Base-by-base conservation (phyloP, 1,140 invertebrate species). In the Ridgeia piscesae region DNA sequence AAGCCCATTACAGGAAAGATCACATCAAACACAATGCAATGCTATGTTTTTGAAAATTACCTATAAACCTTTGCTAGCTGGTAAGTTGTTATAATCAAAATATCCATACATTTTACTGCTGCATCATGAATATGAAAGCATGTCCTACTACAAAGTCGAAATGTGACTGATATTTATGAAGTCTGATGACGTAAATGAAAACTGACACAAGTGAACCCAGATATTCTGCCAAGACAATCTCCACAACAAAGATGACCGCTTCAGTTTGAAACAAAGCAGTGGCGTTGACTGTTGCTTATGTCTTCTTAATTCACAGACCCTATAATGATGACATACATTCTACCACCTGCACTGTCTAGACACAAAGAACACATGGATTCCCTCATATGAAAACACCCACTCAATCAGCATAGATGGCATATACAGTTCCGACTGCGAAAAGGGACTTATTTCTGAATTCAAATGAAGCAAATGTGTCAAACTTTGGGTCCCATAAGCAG, bases 351-450 rank as follows among this genome's bases (percentile, higher is more conserved):
- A 4, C 4, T 42, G 42, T 42, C 27, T 77, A 77, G 11, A 77
- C 27, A 77, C 58, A 77, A 77, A 77, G 27, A 77, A 77, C 58
- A 77, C 11, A 17, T 21, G 17, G 6, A 21, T 77, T 21, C 27
- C 58, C 58, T 77, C 11, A 4, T 21, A 21, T 77, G 2, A 6
- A 42, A 77, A 77, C 6, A 77, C 17, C 89, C 34, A 34, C 48
- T 93, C 91, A 95, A 93, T 95, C 95, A 93, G 94, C 94, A 93
- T 95, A 95, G 4, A 95, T 94, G 11, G 94, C 95, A 93, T 94
- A 95, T 0, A 95, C 95, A 88, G 94, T 94, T 42, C 94, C 95
- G 33, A 95, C 94, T 27, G 95, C 95, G 94, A 95, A 95, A 50
- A 95, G 91, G 90, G 94, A 94, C 34, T 94, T 94, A 92, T 95